Percentiles rank a stretch among this genome's conserved stretches.
phyloP scores from a whole-genome alignment of 1,140 invertebrate genomes.

The Cylas formicarius region DNA sequence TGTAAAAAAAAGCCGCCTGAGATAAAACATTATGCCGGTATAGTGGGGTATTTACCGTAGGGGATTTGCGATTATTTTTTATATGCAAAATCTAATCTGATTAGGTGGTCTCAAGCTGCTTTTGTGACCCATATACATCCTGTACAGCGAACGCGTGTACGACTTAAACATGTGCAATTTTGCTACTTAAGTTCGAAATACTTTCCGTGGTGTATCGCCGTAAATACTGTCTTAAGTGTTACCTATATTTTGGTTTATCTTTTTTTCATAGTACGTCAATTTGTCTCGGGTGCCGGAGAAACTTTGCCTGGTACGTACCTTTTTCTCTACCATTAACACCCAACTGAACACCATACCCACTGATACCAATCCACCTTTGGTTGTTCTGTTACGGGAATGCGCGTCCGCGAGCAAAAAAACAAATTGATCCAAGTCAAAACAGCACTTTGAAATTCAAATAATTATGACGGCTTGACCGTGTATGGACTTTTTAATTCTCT shows the following conservation, averaged over 20 bases:
- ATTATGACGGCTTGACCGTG: too few relatives aligned
- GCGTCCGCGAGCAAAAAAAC: too few relatives aligned
- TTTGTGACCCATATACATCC: slow-evolving; percentile 12
- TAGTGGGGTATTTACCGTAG: too few relatives aligned
- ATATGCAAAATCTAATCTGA: too few relatives aligned
- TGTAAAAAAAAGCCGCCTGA: too few relatives aligned
- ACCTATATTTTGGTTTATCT: slow-evolving; percentile 44
- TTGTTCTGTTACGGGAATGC: slow-evolving; percentile 41
- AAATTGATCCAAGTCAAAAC: slow-evolving; percentile 14
- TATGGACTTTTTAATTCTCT: too few relatives aligned
- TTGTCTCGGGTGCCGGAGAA: slow-evolving; percentile 63
- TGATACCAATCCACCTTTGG: slow-evolving; percentile 35
- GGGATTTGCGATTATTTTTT: too few relatives aligned
- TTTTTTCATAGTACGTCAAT: slow-evolving; percentile 65
- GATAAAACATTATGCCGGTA: too few relatives aligned
- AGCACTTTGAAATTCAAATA: slow-evolving; percentile 14
- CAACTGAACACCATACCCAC: slow-evolving; percentile 40
- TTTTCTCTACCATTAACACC: slow-evolving; percentile 38
- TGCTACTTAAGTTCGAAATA: slow-evolving; percentile 17
- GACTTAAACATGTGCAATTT: too few relatives aligned
- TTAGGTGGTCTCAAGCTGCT: slow-evolving; percentile 1
- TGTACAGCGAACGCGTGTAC: too few relatives aligned
- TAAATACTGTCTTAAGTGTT: slow-evolving; percentile 37
- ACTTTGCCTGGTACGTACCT: slow-evolving; percentile 62
- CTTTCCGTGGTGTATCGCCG: slow-evolving; percentile 11